Evolutionary conservation across 2,113 vertebrate species (phyloP).

Genomic region (Spea multiplicata): DNA sequence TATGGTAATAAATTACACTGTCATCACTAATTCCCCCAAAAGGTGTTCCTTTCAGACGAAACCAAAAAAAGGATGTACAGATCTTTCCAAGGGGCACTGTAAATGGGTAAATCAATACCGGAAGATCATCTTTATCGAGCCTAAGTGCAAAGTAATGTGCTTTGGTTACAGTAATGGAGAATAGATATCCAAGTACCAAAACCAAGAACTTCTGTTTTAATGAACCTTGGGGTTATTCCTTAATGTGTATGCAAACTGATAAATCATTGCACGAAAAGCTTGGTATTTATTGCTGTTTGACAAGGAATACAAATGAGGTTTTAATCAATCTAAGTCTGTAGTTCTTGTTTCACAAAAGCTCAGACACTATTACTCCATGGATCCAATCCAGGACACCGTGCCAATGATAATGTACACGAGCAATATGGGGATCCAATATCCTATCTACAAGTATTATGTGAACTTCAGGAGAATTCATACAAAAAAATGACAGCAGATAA

Average conservation of each 20-base stretch:
- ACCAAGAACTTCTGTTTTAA: not conserved
- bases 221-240: not conserved
- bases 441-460: too few relatives aligned
- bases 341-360: not conserved
- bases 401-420: not conserved
- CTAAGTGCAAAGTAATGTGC: conserved; percentile 40
- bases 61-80: conserved; percentile 32
- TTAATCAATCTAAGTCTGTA: not conserved
- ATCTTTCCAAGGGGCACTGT: conserved; percentile 16
- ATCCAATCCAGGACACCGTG: not conserved
- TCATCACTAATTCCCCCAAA: conserved; percentile 1
- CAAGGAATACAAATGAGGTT: not conserved
- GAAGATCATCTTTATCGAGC: conserved; percentile 29
- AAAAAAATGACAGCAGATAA: too few relatives aligned
- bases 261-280: not conserved
- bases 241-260: not conserved
- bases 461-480: too few relatives aligned
- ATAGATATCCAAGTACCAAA: not conserved
- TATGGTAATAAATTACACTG: conserved; percentile 17
- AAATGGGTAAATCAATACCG: conserved; percentile 32
- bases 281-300: not conserved
- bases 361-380: not conserved
- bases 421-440: not conserved
- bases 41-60: not conserved
- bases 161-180: conserved; percentile 33